Evolutionary conservation across 1,140 invertebrate genomes (phyloP), one percentile per base, ranked within the genome.

Genomic region (Bombus vancouverensis): DNA sequence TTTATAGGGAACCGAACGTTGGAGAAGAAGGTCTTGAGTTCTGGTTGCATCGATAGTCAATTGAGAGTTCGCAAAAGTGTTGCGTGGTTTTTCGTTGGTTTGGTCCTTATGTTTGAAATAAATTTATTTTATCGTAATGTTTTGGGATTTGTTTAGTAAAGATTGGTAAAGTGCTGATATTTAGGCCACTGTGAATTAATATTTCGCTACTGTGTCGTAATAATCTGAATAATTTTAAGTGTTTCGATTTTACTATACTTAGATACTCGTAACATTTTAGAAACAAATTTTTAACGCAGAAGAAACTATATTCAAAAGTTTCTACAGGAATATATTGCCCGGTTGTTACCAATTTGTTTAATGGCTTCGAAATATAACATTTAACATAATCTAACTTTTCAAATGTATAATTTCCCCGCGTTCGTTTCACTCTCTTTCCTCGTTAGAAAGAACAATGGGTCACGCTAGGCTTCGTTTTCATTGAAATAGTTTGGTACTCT

Each of bases 91-190:
- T 47, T 47, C 47, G 15, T 47, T 53, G 18, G 47, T 18, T 53
- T 53, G 0, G 5, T 18, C 18, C 47, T 53, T 22, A 53, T 6
- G 47, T 53, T 22, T 22, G 18, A 8, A 22, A 22, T 0, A 22
- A 8, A 53, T 53, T 53, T 22, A 53, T 53, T 53, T 53, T 8
- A 53, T 22, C 18, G 47, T 2, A 22, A 53, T 8, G 0, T 6
- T 8, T 18, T 8, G 18, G 6, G 18, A 0, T 22, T 53, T 53
- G 47, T 22, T 22, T 53, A 53, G 18, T 18, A 1, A 18, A 18
- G 5, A 18, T 47, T 18, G 0, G 18, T 18, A 53, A 0, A 53
- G 5, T 0, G 15, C 0, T 0, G 5, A n/a, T n/a, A n/a, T n/a
- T n/a, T n/a, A 1, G 47, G 15, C 18, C 47, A 53, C 28, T 28